phyloP scores from a whole-genome alignment of 2,113 vertebrate genomes.

The Hipposideros armiger region DNA sequence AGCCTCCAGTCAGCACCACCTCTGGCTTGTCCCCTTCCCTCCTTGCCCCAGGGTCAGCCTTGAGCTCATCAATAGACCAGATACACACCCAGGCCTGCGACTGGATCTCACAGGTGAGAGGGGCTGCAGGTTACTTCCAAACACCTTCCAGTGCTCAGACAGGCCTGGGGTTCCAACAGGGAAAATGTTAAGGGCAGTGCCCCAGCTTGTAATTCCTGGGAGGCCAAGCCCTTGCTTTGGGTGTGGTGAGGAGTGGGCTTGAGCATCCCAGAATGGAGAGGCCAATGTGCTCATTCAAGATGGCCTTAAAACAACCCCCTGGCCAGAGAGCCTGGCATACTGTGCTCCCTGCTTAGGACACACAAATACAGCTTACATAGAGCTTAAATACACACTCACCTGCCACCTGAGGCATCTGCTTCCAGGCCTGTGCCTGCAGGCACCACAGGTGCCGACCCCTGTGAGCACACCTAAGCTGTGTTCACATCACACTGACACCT shows the following conservation, averaged over 20 bases:
- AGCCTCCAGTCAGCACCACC: too few species aligned
- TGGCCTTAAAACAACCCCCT: neutral
- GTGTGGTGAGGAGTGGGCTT: neutral
- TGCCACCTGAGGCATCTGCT: neutral
- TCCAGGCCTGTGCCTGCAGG: neutral
- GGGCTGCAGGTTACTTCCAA: neutral
- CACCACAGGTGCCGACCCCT: fast-evolving
- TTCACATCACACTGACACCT: neutral
- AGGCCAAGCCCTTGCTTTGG: neutral
- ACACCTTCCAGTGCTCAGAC: neutral
- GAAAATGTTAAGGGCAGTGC: neutral
- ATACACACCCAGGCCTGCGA: neutral
- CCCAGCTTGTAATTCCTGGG: neutral
- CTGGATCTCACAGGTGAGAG: neutral
- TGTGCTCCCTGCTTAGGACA: neutral
- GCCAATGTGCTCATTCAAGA: neutral
- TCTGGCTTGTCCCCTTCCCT: neutral
- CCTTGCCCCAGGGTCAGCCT: neutral
- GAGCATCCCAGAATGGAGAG: neutral
- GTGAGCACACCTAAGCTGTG: neutral
- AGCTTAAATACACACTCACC: neutral
- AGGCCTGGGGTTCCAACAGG: neutral
- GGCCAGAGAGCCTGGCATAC: neutral
- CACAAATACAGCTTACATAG: neutral
- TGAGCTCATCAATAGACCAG: neutral